These are phyloP conservation scores for Drosophila micromelanica DNA, from an alignment of 1,140 invertebrate genomes.

Conservation along the genomic window DNA sequence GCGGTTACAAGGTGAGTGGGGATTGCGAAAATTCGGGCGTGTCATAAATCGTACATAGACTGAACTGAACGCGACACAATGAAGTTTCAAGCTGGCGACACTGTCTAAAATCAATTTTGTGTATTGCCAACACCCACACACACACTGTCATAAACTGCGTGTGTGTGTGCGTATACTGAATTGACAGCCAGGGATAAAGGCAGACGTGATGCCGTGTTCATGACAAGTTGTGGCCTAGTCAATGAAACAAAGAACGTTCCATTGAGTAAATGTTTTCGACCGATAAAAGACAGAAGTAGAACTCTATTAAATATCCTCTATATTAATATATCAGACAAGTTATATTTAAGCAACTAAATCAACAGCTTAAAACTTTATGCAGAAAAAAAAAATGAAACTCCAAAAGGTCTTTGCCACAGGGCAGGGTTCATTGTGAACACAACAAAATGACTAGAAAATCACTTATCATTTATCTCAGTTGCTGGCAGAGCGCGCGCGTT, in stretches of 20 bases:
- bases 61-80: conserved; percentile 24
- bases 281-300: neutral
- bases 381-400: neutral
- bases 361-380: conserved; percentile 15
- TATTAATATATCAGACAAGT: conserved; percentile 6
- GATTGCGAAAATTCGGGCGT: neutral
- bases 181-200: conserved; percentile 40
- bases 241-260: neutral
- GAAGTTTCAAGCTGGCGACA: conserved; percentile 50
- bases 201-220: conserved; percentile 25
- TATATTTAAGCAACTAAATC: conserved; percentile 19
- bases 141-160: conserved; percentile 7
- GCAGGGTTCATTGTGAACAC: neutral
- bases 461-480: conserved; percentile 78
- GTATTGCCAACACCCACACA: conserved; percentile 49
- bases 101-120: conserved; percentile 77
- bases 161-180: conserved; percentile 20
- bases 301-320: neutral
- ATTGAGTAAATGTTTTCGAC: neutral
- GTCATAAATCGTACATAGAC: conserved; percentile 66
- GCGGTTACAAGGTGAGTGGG: conserved; percentile 91
- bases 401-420: neutral
- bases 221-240: conserved; percentile 47
- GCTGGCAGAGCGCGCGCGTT: conserved; percentile 40
- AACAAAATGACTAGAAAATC: conserved; percentile 69